Evolutionary conservation across 2,113 vertebrate genomes (phyloP).

Genomic region (Myanophis thanlyinensis): DNA sequence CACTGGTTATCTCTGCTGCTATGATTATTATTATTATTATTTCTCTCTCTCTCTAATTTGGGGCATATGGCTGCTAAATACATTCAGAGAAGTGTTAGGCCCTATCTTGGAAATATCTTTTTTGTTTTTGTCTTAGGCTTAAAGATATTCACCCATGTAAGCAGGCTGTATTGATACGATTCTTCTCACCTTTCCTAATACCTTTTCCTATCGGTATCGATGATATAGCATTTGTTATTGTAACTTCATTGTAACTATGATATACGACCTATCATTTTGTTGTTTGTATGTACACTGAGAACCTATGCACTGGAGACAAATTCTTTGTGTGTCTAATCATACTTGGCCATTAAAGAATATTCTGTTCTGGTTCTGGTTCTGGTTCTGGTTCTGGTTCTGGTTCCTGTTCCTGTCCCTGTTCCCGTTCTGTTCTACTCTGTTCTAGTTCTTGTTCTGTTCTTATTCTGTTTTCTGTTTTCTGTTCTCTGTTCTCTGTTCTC

Average conservation of each 20-base stretch:
- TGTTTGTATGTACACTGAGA: not conserved
- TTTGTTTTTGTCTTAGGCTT: not conserved
- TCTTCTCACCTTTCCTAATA: not conserved
- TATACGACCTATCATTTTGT: not conserved
- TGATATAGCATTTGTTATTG: not conserved
- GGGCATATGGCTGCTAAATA: not conserved
- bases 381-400: no score
- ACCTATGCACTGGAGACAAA: not conserved
- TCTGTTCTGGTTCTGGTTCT: no score
- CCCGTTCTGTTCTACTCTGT: no score
- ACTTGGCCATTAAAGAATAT: not conserved
- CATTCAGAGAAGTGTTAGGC: not conserved
- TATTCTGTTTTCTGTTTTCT: no score
- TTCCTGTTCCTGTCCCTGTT: no score
- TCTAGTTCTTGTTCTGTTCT: no score
- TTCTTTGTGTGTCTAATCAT: not conserved
- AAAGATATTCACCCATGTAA: not conserved
- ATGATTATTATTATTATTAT: not conserved
- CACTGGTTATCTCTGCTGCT: not conserved
- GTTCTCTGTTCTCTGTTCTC: no score
- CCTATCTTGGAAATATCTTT: not conserved
- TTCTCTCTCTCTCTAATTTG: not conserved
- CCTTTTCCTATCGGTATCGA: not conserved
- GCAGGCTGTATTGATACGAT: not conserved
- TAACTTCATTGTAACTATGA: not conserved